These are phyloP conservation scores for Scomber scombrus DNA, from an alignment of 2,113 vertebrate genomes.

Conservation along the genomic window DNA sequence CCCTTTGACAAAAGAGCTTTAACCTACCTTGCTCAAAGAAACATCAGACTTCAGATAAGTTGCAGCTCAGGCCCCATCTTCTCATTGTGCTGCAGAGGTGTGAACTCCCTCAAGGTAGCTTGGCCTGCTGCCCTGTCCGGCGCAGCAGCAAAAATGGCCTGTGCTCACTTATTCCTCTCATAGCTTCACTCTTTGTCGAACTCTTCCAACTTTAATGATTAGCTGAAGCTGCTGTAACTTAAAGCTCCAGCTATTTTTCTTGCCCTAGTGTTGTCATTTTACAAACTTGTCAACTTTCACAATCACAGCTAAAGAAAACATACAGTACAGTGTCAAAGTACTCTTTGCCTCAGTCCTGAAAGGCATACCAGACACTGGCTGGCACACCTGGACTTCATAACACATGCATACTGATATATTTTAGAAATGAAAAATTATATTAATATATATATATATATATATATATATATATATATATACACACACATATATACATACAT, in stretches of 20 bases:
- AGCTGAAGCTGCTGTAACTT: constrained; percentile 22
- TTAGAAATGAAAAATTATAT: no score
- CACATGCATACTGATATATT: no score
- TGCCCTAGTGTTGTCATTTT: constrained; percentile 6
- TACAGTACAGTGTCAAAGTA: background rate
- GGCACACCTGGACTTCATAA: no score
- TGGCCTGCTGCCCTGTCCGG: constrained; percentile 33
- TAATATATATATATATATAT: no score
- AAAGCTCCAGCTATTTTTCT: constrained; percentile 7
- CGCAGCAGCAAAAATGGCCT: background rate
- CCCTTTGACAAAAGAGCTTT: constrained; percentile 60
- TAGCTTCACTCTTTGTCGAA: constrained; percentile 34
- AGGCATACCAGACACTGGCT: background rate
- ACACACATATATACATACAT: no score
- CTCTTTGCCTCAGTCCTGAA: constrained; percentile 1
- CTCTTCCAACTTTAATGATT: constrained; percentile 41
- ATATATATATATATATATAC: no score
- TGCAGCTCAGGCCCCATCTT: constrained; percentile 33
- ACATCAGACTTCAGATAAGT: constrained; percentile 21
- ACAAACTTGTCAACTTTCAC: constrained; percentile 28
- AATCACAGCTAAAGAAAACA: constrained; percentile 14
- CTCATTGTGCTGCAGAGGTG: constrained; percentile 48
- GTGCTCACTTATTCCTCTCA: background rate
- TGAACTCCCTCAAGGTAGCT: constrained; percentile 51
- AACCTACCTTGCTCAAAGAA: constrained; percentile 56